Percentiles rank a stretch among this genome's conserved stretches.
Conservation (phyloP, 1,140 invertebrate genomes). For the Holcopasites calliopsidis region DNA sequence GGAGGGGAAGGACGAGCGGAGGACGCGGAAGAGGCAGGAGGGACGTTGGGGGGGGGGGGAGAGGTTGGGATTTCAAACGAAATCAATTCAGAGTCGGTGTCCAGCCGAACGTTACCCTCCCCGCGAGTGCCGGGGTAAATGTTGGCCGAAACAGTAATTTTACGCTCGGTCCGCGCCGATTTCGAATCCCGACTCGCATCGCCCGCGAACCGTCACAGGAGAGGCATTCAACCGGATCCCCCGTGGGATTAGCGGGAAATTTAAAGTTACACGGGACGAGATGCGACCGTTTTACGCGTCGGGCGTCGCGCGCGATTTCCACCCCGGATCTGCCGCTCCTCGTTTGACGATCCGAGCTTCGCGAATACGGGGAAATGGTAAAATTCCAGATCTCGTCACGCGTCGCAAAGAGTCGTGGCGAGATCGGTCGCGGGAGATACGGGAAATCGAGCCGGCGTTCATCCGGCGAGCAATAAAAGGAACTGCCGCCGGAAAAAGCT, state of each 20-base stretch:
- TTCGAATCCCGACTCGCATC: conserved; percentile 71
- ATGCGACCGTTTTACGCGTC: conserved; percentile 17
- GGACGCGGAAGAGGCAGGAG: conserved; percentile 61
- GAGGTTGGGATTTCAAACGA: conserved; percentile 75
- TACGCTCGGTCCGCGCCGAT: conserved; percentile 64
- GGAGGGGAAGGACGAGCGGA: conserved; percentile 35
- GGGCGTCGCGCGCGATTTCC: conserved; percentile 11
- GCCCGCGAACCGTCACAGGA: conserved; percentile 73
- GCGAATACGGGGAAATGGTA: too few species aligned
- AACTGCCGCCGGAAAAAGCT: neutral
- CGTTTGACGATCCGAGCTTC: too few species aligned
- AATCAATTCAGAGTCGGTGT: conserved; percentile 78
- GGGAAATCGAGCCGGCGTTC: conserved; percentile 8
- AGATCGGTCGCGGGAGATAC: neutral
- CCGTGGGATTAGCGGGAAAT: conserved; percentile 57
- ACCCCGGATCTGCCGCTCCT: neutral
- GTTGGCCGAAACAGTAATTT: conserved; percentile 79
- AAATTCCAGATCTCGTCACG: too few species aligned
- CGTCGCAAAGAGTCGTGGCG: neutral
- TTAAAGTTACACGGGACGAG: conserved; percentile 39
- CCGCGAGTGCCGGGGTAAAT: conserved; percentile 70
- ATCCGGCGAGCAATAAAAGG: conserved; percentile 6
- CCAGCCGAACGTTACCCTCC: conserved; percentile 75
- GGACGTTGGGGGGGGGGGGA: conserved; percentile 60
- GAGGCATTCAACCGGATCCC: conserved; percentile 56